A percentile compares a stretch with the other conserved stretches of the same genome.
Evolutionary conservation across 1,140 invertebrate species (phyloP).

Genomic region (Euura lappo): DNA sequence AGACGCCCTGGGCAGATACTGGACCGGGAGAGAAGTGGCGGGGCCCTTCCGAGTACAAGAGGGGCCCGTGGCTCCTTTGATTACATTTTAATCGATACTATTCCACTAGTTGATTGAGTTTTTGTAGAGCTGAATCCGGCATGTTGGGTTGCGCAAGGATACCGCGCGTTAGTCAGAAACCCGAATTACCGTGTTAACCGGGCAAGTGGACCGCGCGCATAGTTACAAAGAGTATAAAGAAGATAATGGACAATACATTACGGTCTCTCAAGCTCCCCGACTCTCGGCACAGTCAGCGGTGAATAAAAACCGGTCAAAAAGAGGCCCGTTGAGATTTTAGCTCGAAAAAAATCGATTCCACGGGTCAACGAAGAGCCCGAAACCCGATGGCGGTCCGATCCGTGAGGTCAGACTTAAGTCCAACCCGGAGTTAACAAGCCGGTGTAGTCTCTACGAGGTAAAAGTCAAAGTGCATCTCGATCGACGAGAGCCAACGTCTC

Average conservation of each 20-base stretch:
- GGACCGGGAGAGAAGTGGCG: slow-evolving; percentile 50
- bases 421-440: not conserved
- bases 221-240: not conserved
- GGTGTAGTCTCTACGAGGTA: not conserved
- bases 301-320: no score
- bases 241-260: not conserved
- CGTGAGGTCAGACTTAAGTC: not conserved
- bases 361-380: not conserved
- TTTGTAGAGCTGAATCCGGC: not conserved
- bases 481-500: not conserved
- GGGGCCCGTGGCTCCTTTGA: slow-evolving; percentile 8
- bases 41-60: slow-evolving; percentile 39
- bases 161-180: not conserved
- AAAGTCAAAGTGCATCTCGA: slow-evolving; percentile 7
- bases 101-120: slow-evolving; percentile 12
- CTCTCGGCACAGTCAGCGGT: no score
- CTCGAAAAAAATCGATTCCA: not conserved
- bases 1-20: slow-evolving; percentile 44
- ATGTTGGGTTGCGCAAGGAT: not conserved
- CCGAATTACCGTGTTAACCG: not conserved
- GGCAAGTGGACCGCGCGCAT: not conserved
- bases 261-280: no score
- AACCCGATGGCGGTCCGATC: not conserved
- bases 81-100: slow-evolving; percentile 18
- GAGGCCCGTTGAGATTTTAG: not conserved